Evolutionary conservation across 1,140 invertebrate species (phyloP), one percentile per base, ranked within the genome.

Genomic region (Zaprionus africanus): DNA sequence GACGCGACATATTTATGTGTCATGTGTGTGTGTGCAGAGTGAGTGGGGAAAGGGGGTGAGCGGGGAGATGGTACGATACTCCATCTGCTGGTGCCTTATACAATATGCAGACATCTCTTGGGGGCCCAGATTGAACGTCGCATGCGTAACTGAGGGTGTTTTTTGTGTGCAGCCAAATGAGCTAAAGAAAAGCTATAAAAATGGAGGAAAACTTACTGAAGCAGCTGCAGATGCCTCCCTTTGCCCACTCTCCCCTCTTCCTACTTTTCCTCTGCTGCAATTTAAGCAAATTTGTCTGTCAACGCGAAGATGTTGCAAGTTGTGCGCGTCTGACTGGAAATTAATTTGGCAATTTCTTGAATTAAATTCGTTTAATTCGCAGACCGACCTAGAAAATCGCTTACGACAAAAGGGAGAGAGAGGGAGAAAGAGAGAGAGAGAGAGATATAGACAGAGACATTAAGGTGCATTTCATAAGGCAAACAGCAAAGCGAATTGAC

Each of bases 141-240:
- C 71, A 81, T 85, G 84, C 85, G 85, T 87, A 81, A 85, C 84
- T 51, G 69, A 81, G 81, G 78, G 74, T 73, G 84, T 83, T 80
- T 82, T 69, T 53, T 67, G 81, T 71, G 67, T 75, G 66, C 72
- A 70, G 56, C 56, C 54, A 76, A 76, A 76, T 72, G 68, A 36
- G 68, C 62, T 72, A 66, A 76, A 61, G 57, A 72, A 71, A 43
- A 53, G 58, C 60, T 46, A 46, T 43, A 11, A 34, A 34, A 41
- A 41, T 1, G 11, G 1, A 19, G 46, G 46, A 2, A 51, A 51
- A 51, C 46, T 49, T 11, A 43, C 41, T 17, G 36, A 38, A 19
- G 38, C 38, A 41, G 19, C 46, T 24, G 26, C 28, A 7, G 1
- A 6, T 28, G 4, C 19, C n/a, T n/a, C 46, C 28, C 22, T 54